A percentile compares a stretch with the other conserved stretches of the same genome.
phyloP scores from a whole-genome alignment of 2,888 invertebrate genomes.

The Mimumesa dahlbomi region DNA sequence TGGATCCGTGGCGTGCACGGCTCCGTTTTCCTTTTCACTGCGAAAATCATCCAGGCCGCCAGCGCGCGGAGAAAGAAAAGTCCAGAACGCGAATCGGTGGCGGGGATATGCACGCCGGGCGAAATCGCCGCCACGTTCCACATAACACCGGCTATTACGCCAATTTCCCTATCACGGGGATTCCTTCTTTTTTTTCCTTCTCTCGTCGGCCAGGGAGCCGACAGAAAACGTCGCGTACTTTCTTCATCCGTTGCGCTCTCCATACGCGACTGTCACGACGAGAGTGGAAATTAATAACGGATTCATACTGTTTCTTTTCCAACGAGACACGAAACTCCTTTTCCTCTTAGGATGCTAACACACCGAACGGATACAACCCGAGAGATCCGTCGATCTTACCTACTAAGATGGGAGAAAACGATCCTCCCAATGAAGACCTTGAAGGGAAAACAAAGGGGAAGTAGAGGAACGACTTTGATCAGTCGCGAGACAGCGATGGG shows the following conservation, averaged over 20 bases:
- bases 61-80: conserved; percentile 40
- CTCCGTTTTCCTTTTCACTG: conserved; percentile 59
- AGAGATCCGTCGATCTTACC: too few species aligned
- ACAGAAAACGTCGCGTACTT: conserved; percentile 8
- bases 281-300: neutral
- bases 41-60: conserved; percentile 47
- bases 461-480: too few species aligned
- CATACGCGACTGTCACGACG: neutral
- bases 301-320: too few species aligned
- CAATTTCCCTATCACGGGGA: conserved; percentile 44
- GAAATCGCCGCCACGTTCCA: conserved; percentile 59
- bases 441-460: too few species aligned
- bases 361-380: too few species aligned
- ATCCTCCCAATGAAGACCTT: too few species aligned
- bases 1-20: conserved; percentile 40
- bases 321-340: too few species aligned
- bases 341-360: too few species aligned
- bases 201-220: too few species aligned
- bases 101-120: conserved; percentile 24
- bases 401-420: too few species aligned
- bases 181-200: conserved; percentile 29
- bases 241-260: conserved; percentile 16
- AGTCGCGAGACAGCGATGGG: too few species aligned
- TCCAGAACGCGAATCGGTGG: neutral
- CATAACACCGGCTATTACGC: conserved; percentile 47